These are phyloP conservation scores for Dryococelus australis DNA, from an alignment of 2,888 invertebrate genomes.

Conservation along the genomic window DNA sequence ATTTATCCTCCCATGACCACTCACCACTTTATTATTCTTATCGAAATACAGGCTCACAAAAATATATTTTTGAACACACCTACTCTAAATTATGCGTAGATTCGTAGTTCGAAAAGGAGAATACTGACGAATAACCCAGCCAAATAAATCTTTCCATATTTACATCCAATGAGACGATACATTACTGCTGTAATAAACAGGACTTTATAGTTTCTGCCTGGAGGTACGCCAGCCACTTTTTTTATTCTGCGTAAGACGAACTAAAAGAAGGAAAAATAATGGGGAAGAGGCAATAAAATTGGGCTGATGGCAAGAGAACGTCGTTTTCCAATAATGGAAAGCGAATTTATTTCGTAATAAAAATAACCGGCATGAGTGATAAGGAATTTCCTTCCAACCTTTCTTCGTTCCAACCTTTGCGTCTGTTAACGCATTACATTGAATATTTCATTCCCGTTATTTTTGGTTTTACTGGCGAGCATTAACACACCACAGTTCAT, in stretches of 20 bases:
- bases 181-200: background rate
- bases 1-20: too few relatives aligned
- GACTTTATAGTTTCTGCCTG: background rate
- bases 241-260: background rate
- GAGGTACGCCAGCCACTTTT: background rate
- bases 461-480: background rate
- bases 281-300: background rate
- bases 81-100: too few relatives aligned
- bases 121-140: too few relatives aligned
- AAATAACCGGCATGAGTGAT: background rate
- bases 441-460: background rate
- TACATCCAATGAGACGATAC: background rate
- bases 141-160: background rate
- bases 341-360: constrained; percentile 11
- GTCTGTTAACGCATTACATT: background rate
- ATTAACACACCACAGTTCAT: too few relatives aligned
- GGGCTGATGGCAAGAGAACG: background rate
- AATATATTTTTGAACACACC: too few relatives aligned
- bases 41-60: too few relatives aligned
- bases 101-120: too few relatives aligned
- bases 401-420: background rate
- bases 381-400: background rate
- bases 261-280: background rate
- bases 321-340: constrained; percentile 16
- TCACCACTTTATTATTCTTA: too few relatives aligned